Conservation (phyloP, 1,140 invertebrate genomes). For the Parapsyche elsis region DNA sequence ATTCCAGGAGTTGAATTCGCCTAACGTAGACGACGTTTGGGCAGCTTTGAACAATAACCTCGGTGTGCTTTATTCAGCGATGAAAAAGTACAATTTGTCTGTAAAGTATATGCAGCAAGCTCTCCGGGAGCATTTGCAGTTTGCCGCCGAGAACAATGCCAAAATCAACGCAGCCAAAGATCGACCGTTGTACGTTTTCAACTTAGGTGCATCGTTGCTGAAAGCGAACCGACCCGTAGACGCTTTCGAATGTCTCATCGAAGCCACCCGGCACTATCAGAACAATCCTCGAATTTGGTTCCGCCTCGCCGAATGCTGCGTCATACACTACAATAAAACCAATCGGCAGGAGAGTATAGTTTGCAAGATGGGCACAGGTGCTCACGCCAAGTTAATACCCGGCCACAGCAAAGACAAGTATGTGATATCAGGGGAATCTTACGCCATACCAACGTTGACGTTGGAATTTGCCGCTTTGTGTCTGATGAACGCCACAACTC, state of each 20-base stretch:
- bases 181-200: constrained; percentile 88
- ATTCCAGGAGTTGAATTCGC: constrained; percentile 54
- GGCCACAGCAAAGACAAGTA: constrained; percentile 65
- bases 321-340: constrained; percentile 59
- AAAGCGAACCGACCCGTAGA: constrained; percentile 81
- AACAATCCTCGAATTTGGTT: constrained; percentile 93
- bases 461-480: constrained; percentile 91
- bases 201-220: constrained; percentile 88
- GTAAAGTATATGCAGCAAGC: constrained; percentile 88
- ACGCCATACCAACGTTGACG: constrained; percentile 86
- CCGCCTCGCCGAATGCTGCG: constrained; percentile 91
- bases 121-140: constrained; percentile 78
- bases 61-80: constrained; percentile 86
- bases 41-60: constrained; percentile 90
- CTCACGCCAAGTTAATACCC: constrained; percentile 63
- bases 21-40: constrained; percentile 64
- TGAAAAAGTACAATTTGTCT: constrained; percentile 88
- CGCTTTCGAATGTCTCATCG: constrained; percentile 93
- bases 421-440: constrained; percentile 72
- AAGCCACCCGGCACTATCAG: constrained; percentile 86
- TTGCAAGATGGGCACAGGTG: constrained; percentile 55
- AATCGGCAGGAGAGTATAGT: constrained; percentile 42
- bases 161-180: constrained; percentile 67
- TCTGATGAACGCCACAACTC: constrained; percentile 83
- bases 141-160: constrained; percentile 55